These are phyloP conservation scores for Netelia virgata DNA, from an alignment of 2,888 invertebrate genomes.

Conservation along the genomic window DNA sequence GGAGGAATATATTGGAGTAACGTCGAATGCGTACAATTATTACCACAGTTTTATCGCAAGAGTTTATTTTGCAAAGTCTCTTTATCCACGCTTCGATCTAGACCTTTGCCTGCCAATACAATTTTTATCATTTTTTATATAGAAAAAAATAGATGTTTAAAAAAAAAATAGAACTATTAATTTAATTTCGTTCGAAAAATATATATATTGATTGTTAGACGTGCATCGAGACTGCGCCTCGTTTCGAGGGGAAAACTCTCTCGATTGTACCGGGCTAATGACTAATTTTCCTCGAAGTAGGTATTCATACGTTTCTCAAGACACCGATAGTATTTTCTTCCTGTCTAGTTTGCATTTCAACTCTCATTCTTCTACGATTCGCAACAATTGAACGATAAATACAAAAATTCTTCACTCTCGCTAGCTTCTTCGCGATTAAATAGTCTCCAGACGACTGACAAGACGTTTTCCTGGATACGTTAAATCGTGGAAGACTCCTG, in stretches of 20 bases:
- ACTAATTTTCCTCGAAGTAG: constrained; percentile 44
- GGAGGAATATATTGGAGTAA: neutral
- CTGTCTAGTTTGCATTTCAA: constrained; percentile 28
- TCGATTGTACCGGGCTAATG: constrained; percentile 53
- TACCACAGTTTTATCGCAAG: neutral
- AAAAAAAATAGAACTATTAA: neutral
- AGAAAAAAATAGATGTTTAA: too few species aligned
- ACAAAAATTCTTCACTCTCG: constrained; percentile 11
- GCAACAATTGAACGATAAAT: constrained; percentile 4
- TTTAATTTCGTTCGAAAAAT: neutral
- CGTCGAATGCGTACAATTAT: neutral
- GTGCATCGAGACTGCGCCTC: constrained; percentile 15
- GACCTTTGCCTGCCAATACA: too few species aligned
- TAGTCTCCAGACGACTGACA: too few species aligned
- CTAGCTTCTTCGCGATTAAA: constrained; percentile 35
- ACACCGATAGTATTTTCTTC: constrained; percentile 54
- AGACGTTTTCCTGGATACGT: neutral
- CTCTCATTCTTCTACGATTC: constrained; percentile 48
- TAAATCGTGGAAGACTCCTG: neutral
- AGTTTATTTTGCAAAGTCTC: too few species aligned
- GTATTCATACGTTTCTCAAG: constrained; percentile 4
- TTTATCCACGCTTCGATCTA: too few species aligned
- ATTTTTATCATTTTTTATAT: too few species aligned
- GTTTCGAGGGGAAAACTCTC: constrained; percentile 38
- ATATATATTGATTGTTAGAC: neutral